Conservation (phyloP, 2,888 invertebrate species). For the Tethea ocularis region DNA sequence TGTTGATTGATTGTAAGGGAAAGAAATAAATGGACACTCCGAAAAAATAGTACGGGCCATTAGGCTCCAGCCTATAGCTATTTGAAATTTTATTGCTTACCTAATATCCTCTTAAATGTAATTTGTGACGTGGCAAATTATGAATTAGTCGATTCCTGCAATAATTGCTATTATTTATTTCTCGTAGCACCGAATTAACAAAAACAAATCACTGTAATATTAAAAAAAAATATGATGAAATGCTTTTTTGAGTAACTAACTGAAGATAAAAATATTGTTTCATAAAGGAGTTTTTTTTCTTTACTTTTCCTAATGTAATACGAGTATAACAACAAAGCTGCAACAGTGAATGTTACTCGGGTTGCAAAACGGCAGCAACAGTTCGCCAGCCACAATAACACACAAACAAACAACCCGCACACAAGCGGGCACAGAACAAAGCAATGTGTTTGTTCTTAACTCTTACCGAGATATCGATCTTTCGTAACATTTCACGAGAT, state of each 20-base stretch:
- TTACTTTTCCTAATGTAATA: not conserved
- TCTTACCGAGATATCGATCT: slow-evolving; percentile 26
- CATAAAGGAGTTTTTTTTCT: not conserved
- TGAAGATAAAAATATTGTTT: not conserved
- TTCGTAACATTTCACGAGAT: slow-evolving; percentile 24
- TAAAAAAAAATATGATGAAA: not conserved
- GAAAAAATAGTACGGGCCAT: not conserved
- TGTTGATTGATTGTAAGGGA: not conserved
- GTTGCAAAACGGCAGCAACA: not conserved
- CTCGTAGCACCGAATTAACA: too few relatives aligned
- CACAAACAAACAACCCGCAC: slow-evolving; percentile 5
- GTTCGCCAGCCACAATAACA: not conserved
- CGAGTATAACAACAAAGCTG: not conserved
- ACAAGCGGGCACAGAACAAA: not conserved
- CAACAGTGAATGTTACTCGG: not conserved
- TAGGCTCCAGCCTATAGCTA: not conserved
- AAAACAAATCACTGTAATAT: too few relatives aligned
- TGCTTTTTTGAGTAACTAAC: not conserved
- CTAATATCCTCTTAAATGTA: not conserved
- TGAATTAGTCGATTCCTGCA: too few relatives aligned
- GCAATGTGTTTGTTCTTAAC: slow-evolving; percentile 6
- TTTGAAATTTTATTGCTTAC: not conserved
- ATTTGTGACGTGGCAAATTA: too few relatives aligned
- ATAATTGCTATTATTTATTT: too few relatives aligned
- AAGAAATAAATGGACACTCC: not conserved